Evolutionary conservation across 2,888 invertebrate genomes (phyloP).

Genomic region (Didymodactylos carnosus): DNA sequence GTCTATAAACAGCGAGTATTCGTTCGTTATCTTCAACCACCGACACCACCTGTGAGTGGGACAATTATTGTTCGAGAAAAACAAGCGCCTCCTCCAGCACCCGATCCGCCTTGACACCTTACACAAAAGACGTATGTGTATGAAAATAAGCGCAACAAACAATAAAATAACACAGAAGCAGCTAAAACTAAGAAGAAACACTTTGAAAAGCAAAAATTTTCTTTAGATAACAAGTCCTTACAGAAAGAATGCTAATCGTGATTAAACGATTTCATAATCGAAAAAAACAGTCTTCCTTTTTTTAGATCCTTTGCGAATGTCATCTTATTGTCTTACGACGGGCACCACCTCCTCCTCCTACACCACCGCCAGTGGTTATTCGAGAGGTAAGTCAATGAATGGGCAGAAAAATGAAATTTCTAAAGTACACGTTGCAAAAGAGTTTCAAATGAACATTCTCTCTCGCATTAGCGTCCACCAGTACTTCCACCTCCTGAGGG

Average conservation of each 20-base stretch:
- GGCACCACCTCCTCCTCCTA: background rate
- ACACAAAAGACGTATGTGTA: too few relatives aligned
- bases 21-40: background rate
- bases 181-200: too few relatives aligned
- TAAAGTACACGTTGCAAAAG: too few relatives aligned
- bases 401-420: too few relatives aligned
- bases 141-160: too few relatives aligned
- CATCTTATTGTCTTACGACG: background rate
- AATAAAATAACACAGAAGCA: too few relatives aligned
- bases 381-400: background rate
- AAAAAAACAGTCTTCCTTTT: background rate
- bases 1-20: background rate
- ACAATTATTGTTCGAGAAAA: background rate
- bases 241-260: too few relatives aligned
- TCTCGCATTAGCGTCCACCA: background rate
- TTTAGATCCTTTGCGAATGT: background rate
- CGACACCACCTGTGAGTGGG: background rate
- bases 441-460: background rate
- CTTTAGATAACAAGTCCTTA: too few relatives aligned
- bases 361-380: background rate
- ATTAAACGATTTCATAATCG: background rate
- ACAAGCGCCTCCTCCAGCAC: background rate
- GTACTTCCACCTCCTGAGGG: background rate
- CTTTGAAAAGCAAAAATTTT: too few relatives aligned
- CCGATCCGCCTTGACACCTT: background rate